These are phyloP conservation scores for Poeciliopsis turrubarensis DNA, from an alignment of 2,113 vertebrate species.

Conservation along the genomic window DNA sequence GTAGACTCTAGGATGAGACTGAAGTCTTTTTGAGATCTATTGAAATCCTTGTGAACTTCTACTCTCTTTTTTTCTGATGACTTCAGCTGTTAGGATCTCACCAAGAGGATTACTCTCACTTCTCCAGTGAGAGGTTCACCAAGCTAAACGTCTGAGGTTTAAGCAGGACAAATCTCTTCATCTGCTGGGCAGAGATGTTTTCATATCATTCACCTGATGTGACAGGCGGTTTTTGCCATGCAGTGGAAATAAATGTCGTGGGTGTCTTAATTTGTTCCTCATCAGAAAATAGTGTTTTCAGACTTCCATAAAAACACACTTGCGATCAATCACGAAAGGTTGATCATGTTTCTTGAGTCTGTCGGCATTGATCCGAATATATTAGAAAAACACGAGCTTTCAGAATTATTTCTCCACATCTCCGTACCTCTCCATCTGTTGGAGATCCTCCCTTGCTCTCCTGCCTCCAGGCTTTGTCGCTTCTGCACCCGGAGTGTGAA, in stretches of 20 bases:
- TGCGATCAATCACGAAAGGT: too few species aligned
- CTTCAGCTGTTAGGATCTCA: not conserved
- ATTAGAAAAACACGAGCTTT: not conserved
- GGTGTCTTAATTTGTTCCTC: too few species aligned
- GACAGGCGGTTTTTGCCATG: not conserved
- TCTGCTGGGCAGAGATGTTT: not conserved
- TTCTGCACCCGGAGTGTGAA: slow-evolving; percentile 82
- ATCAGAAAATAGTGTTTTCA: too few species aligned
- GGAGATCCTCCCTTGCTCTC: slow-evolving; percentile 2
- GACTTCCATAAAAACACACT: too few species aligned
- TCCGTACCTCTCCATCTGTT: not conserved
- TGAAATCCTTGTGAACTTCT: not conserved
- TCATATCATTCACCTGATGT: not conserved
- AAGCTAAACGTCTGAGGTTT: not conserved
- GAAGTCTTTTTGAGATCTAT: not conserved
- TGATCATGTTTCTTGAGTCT: too few species aligned
- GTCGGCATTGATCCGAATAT: not conserved
- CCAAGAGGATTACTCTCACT: not conserved
- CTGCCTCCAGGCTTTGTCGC: slow-evolving; percentile 64
- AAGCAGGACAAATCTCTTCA: not conserved
- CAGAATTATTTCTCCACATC: not conserved
- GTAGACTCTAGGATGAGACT: not conserved
- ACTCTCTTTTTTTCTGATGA: not conserved
- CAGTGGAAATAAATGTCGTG: too few species aligned
- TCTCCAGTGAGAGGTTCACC: not conserved